phyloP scores from a whole-genome alignment of 2,888 invertebrate genomes.

The Agonopterix alstromeriana region DNA sequence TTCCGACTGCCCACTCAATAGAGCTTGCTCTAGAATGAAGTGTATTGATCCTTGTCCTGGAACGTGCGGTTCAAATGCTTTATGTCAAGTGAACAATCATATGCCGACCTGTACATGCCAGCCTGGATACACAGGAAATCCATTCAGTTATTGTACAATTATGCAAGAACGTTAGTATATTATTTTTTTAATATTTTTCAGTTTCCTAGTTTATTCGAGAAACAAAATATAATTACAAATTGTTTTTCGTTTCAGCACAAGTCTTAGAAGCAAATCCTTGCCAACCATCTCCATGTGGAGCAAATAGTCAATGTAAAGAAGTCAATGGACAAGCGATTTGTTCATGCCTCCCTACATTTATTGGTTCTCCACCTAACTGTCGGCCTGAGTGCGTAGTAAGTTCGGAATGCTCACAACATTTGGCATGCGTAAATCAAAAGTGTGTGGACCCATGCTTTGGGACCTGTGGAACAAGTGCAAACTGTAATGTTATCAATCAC shows the following conservation, averaged over 20 bases:
- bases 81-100: conserved; percentile 85
- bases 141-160: conserved; percentile 77
- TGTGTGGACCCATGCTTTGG: conserved; percentile 82
- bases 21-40: conserved; percentile 83
- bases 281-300: conserved; percentile 81
- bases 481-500: conserved; percentile 80
- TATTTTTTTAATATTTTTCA: not conserved
- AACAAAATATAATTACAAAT: not conserved
- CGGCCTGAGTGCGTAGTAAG: conserved; percentile 84
- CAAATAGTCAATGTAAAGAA: conserved; percentile 86
- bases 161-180: conserved; percentile 59
- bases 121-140: conserved; percentile 81
- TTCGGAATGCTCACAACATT: conserved; percentile 79
- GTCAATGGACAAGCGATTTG: conserved; percentile 84
- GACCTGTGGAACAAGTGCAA: conserved; percentile 78
- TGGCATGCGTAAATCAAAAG: conserved; percentile 83
- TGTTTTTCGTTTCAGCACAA: conserved; percentile 38
- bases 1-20: conserved; percentile 83
- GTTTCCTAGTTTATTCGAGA: not conserved
- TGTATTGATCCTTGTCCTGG: conserved; percentile 88
- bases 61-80: conserved; percentile 84
- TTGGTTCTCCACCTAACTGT: conserved; percentile 83
- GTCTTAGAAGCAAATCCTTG: conserved; percentile 48
- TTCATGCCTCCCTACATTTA: conserved; percentile 79
- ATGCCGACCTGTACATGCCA: conserved; percentile 83